Evolutionary conservation across 2,113 vertebrate species (phyloP).

Genomic region (Melanotaenia duboulayi): DNA sequence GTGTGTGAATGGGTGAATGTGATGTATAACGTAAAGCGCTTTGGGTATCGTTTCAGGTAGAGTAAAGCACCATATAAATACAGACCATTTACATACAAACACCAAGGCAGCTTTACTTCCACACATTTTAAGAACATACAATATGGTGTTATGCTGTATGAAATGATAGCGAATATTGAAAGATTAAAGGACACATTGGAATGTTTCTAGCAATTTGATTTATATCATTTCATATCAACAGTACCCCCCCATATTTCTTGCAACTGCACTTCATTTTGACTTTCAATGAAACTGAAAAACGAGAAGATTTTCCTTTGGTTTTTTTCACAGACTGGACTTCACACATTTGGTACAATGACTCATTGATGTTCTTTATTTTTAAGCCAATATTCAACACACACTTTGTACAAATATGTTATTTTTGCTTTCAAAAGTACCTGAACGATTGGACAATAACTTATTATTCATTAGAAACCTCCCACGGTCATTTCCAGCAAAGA

Average conservation of each 20-base stretch:
- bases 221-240: background rate
- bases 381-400: constrained; percentile 12
- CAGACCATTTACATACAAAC: too few relatives aligned
- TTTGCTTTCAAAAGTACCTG: constrained; percentile 4
- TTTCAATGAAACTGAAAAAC: constrained; percentile 12
- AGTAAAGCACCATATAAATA: too few relatives aligned
- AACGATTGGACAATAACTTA: constrained; percentile 7
- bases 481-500: constrained; percentile 52
- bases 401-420: background rate
- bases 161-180: too few relatives aligned
- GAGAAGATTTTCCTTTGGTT: background rate
- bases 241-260: background rate
- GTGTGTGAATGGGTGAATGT: too few relatives aligned
- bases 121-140: too few relatives aligned
- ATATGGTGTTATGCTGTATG: too few relatives aligned
- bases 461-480: constrained; percentile 57
- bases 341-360: constrained; percentile 17
- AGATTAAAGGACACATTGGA: background rate
- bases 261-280: background rate
- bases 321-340: constrained; percentile 36
- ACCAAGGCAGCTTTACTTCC: too few relatives aligned
- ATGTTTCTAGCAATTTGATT: background rate
- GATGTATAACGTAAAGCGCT: too few relatives aligned
- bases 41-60: too few relatives aligned
- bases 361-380: constrained; percentile 31